These are phyloP conservation scores for Cecidostiba fungosa DNA, from an alignment of 2,888 invertebrate genomes.

Conservation along the genomic window DNA sequence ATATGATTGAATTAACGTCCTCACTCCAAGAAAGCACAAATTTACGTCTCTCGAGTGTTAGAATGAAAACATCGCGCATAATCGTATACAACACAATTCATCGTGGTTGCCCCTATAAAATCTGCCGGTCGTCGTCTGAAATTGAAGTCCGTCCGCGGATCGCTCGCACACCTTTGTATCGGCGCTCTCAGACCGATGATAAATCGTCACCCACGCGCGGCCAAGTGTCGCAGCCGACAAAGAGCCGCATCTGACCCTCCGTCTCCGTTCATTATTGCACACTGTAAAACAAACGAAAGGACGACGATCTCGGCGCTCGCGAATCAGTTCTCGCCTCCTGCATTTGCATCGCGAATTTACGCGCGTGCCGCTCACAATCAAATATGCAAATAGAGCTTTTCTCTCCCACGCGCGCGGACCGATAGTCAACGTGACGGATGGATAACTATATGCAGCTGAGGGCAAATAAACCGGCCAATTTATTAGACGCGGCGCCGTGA, in stretches of 20 bases:
- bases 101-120: too few species aligned
- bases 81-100: not conserved
- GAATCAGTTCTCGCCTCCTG: slow-evolving; percentile 21
- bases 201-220: not conserved
- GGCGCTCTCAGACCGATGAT: not conserved
- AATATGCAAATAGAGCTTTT: slow-evolving; percentile 76
- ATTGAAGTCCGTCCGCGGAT: not conserved
- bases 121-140: too few species aligned
- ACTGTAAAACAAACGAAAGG: slow-evolving; percentile 59
- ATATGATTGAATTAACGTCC: not conserved
- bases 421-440: not conserved
- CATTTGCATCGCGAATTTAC: slow-evolving; percentile 64
- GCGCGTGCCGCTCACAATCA: slow-evolving; percentile 71
- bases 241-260: not conserved
- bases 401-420: slow-evolving; percentile 14
- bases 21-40: too few species aligned
- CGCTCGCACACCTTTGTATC: not conserved
- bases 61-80: not conserved
- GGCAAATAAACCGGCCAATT: slow-evolving; percentile 67
- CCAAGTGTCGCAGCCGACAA: not conserved
- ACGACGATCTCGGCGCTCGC: slow-evolving; percentile 36
- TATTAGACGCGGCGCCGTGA: slow-evolving; percentile 64
- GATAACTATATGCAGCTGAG: slow-evolving; percentile 64
- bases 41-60: too few species aligned
- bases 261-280: slow-evolving; percentile 17